phyloP scores from a whole-genome alignment of 2,113 vertebrate species.

The Canis aureus region DNA sequence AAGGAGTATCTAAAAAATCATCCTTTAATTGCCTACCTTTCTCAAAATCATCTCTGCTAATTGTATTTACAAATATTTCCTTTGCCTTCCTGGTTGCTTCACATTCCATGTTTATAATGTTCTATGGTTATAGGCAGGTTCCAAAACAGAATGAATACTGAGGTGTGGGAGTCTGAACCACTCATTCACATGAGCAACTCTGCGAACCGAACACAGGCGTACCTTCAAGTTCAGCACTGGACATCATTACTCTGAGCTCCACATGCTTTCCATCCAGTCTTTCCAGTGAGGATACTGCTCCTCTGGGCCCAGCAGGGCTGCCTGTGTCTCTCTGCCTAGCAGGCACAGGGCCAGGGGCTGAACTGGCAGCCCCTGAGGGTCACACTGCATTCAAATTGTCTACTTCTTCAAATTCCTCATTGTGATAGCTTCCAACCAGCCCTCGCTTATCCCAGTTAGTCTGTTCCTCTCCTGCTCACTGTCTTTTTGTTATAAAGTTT shows the following conservation, averaged over 20 bases:
- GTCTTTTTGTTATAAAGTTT: background rate
- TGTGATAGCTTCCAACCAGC: background rate
- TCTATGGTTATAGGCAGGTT: background rate
- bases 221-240: background rate
- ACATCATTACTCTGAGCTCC: background rate
- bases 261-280: background rate
- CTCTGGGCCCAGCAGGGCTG: background rate
- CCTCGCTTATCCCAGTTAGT: background rate
- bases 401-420: background rate
- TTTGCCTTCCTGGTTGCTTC: background rate
- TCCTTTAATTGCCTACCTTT: background rate
- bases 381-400: background rate
- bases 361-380: background rate
- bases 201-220: background rate
- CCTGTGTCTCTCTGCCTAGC: too few relatives aligned
- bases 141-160: background rate
- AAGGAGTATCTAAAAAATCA: background rate
- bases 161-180: background rate
- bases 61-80: background rate
- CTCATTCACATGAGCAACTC: background rate
- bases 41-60: background rate
- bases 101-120: background rate
- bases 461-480: background rate
- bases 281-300: background rate
- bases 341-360: background rate